Evolutionary conservation across 2,113 vertebrate genomes (phyloP).

Genomic region (Microtus montanus): DNA sequence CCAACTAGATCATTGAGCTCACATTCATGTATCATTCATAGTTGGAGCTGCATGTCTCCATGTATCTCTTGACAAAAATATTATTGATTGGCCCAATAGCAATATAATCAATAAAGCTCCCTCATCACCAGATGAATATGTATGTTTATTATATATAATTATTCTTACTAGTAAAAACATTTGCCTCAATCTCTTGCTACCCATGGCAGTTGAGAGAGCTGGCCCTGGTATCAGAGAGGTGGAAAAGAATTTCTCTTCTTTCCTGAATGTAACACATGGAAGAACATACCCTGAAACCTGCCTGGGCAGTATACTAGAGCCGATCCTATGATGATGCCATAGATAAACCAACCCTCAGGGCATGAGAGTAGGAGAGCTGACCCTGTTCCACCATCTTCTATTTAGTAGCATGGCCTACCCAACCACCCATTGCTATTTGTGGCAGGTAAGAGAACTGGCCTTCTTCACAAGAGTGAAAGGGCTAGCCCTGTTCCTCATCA

Average conservation of each 20-base stretch:
- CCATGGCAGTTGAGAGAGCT: background rate
- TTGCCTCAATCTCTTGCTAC: background rate
- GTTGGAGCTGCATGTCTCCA: background rate
- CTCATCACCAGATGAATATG: background rate
- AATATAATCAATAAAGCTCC: background rate
- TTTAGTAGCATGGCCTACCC: background rate
- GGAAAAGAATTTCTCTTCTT: background rate
- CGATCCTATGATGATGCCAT: background rate
- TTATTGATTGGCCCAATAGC: too few species aligned
- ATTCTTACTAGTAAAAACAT: background rate
- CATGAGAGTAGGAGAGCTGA: background rate
- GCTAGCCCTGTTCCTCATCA: background rate
- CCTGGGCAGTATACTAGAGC: background rate
- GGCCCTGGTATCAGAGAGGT: background rate
- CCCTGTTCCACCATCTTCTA: background rate
- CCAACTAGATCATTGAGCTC: background rate
- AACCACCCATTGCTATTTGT: background rate
- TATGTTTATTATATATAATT: background rate
- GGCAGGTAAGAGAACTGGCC: background rate
- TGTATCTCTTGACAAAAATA: background rate
- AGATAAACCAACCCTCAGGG: background rate
- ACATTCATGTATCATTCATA: too few species aligned
- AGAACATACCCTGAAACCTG: background rate
- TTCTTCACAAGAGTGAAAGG: background rate
- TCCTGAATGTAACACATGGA: background rate